Percentiles rank a stretch among this genome's conserved stretches.
phyloP scores from a whole-genome alignment of 2,888 invertebrate species.

The Strigamia crassipes region DNA sequence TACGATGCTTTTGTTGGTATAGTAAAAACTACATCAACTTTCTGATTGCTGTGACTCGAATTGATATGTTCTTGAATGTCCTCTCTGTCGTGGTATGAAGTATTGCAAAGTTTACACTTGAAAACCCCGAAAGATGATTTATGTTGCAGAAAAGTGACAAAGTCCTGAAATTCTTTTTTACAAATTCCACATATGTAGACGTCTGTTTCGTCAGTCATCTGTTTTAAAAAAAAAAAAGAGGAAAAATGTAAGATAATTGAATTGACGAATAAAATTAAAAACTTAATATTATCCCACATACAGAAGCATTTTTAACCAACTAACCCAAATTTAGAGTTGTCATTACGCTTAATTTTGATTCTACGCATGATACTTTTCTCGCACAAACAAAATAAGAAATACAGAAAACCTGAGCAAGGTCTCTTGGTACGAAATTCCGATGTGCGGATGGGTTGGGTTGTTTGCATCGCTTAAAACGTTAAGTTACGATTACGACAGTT shows the following conservation, averaged over 20 bases:
- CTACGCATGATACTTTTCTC: background rate
- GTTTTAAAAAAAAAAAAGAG: background rate
- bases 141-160: constrained; percentile 46
- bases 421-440: no score
- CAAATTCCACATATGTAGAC: constrained; percentile 46
- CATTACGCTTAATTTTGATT: background rate
- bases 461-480: no score
- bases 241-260: no score
- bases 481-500: no score
- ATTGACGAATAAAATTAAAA: no score
- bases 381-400: background rate
- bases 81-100: constrained; percentile 44
- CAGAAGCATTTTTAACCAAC: background rate
- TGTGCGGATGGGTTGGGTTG: no score
- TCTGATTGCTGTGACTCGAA: constrained; percentile 39
- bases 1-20: constrained; percentile 28
- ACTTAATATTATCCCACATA: background rate
- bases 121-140: constrained; percentile 44
- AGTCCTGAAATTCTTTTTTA: constrained; percentile 46
- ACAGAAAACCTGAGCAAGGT: background rate
- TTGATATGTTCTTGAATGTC: constrained; percentile 45
- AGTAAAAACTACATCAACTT: constrained; percentile 45
- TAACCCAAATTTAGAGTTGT: no score
- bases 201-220: constrained; percentile 46
- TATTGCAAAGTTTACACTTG: constrained; percentile 45